Evolutionary conservation across 2,113 vertebrate species (phyloP).

Genomic region (Ploceus nigricollis): DNA sequence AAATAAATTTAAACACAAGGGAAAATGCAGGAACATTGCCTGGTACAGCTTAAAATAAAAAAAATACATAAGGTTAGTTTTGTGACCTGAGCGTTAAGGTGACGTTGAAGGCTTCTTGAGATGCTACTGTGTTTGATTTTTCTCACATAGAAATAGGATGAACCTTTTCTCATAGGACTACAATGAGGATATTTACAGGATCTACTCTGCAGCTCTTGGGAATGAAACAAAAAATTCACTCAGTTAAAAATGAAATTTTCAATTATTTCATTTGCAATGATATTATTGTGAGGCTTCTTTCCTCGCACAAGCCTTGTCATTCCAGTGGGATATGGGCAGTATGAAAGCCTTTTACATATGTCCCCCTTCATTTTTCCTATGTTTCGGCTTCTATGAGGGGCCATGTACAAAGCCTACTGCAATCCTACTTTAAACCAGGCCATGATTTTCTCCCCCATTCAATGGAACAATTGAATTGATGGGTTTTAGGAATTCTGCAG

Average conservation of each 20-base stretch:
- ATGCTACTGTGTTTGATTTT: background rate
- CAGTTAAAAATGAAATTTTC: background rate
- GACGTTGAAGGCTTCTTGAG: background rate
- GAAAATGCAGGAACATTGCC: background rate
- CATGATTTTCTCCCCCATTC: background rate
- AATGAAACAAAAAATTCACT: background rate
- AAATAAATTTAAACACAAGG: background rate
- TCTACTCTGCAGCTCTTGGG: background rate
- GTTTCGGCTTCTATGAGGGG: background rate
- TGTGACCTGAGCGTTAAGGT: background rate
- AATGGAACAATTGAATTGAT: background rate
- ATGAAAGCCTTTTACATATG: background rate
- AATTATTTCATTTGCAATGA: background rate
- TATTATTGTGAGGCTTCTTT: background rate
- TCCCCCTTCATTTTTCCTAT: fast-evolving
- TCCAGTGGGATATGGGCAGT: background rate
- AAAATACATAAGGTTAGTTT: background rate
- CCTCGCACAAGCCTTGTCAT: background rate
- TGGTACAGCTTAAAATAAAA: background rate
- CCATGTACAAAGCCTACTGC: background rate
- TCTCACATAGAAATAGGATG: background rate
- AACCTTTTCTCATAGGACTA: background rate
- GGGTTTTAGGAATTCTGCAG: background rate
- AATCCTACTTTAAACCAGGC: background rate
- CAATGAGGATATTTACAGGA: background rate